These are phyloP conservation scores for Barbus barbus DNA, from an alignment of 2,113 vertebrate genomes.

Conservation along the genomic window DNA sequence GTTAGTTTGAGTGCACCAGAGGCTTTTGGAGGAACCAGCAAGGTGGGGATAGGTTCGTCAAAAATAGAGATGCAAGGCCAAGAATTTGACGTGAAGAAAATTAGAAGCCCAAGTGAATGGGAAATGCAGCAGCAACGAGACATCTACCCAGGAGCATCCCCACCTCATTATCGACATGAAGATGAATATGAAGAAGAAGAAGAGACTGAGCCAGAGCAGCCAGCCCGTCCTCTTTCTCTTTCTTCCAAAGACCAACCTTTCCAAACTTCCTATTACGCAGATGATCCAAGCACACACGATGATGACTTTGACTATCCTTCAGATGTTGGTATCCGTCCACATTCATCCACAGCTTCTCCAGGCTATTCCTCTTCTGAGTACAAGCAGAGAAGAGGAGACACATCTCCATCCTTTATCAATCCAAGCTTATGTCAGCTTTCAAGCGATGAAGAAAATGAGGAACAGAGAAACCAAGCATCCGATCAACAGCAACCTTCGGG, in stretches of 20 bases:
- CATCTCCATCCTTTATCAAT: constrained; percentile 95
- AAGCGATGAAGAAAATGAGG: constrained; percentile 85
- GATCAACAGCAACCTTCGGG: constrained; percentile 75
- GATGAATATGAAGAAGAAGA: constrained; percentile 78
- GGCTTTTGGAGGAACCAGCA: constrained; percentile 56
- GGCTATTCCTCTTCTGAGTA: constrained; percentile 80
- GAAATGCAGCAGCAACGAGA: constrained; percentile 71
- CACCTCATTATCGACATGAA: constrained; percentile 75
- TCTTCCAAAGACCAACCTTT: constrained; percentile 80
- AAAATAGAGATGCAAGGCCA: constrained; percentile 64
- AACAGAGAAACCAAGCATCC: constrained; percentile 73
- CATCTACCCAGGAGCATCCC: constrained; percentile 74
- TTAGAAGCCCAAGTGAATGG: constrained; percentile 70
- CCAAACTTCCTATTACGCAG: constrained; percentile 71
- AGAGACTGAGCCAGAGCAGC: constrained; percentile 78
- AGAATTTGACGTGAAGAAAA: constrained; percentile 65
- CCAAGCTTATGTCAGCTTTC: constrained; percentile 83
- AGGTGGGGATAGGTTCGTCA: constrained; percentile 51
- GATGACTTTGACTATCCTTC: constrained; percentile 72
- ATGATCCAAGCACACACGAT: constrained; percentile 62
- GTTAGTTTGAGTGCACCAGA: constrained; percentile 69
- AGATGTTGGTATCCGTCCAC: constrained; percentile 68
- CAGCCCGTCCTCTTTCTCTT: constrained; percentile 81
- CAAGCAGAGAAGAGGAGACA: constrained; percentile 83
- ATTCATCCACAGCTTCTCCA: constrained; percentile 67